Percentiles rank a stretch among this genome's conserved stretches.
Conservation (phyloP, 2,888 invertebrate species). For the Parelbella ahira region DNA sequence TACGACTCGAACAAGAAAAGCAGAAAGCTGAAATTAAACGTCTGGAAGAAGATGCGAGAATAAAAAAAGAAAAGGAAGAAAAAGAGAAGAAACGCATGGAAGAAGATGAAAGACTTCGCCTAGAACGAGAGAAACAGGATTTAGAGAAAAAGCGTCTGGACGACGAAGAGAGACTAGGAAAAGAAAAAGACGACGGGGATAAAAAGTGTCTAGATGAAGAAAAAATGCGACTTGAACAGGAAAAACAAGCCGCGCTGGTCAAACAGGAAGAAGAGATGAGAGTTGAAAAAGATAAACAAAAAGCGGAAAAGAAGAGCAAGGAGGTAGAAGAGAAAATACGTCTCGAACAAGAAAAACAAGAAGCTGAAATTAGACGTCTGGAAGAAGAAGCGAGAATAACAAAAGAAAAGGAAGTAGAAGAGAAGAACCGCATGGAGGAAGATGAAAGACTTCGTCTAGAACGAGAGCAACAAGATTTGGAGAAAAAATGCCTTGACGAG, state of each 20-base stretch:
- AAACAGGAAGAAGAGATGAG: constrained; percentile 25
- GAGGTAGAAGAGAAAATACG: neutral
- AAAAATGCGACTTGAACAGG: neutral
- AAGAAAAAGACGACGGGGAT: constrained; percentile 19
- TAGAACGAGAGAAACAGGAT: constrained; percentile 10
- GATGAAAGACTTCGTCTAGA: neutral
- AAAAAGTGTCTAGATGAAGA: constrained; percentile 24
- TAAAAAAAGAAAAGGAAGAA: constrained; percentile 9
- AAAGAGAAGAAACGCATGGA: constrained; percentile 8
- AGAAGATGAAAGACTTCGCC: constrained; percentile 6
- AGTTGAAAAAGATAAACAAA: constrained; percentile 16
- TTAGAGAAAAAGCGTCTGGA: constrained; percentile 3
- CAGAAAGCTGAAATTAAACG: constrained; percentile 19
- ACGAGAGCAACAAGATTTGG: constrained; percentile 4
- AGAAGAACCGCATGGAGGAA: neutral
- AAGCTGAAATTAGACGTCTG: constrained; percentile 25
- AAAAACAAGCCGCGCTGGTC: no score
- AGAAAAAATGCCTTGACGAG: constrained; percentile 2
- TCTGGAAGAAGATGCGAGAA: neutral
- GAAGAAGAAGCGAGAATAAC: constrained; percentile 18
- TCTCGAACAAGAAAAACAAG: neutral
- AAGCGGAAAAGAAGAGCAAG: constrained; percentile 2
- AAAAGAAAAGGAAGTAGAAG: neutral
- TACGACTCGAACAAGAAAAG: constrained; percentile 6
- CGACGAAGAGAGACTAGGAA: constrained; percentile 3